Evolutionary conservation across 2,888 invertebrate genomes (phyloP).

Genomic region (Hermaeophaga mercurialis): DNA sequence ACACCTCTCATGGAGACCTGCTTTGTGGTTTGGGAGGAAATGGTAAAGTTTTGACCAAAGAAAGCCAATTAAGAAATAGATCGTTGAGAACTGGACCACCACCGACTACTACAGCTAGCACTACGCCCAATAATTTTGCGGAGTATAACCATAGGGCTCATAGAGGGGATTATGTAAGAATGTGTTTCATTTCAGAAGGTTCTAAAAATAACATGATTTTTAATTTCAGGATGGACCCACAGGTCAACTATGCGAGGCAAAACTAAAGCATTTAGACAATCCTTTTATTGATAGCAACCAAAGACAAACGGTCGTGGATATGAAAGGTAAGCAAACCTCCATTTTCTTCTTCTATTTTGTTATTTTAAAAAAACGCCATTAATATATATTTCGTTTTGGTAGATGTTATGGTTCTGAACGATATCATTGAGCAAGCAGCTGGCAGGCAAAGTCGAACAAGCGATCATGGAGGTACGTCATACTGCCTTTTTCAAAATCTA

Average conservation of each 20-base stretch:
- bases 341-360: no score
- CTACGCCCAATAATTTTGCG: constrained; percentile 61
- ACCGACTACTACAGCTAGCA: constrained; percentile 50
- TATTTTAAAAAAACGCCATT: neutral
- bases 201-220: constrained; percentile 35
- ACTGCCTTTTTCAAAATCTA: constrained; percentile 21
- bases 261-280: constrained; percentile 87
- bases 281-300: constrained; percentile 86
- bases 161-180: constrained; percentile 72
- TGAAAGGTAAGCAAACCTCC: constrained; percentile 64
- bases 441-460: constrained; percentile 85
- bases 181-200: no score
- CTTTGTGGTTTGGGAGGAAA: constrained; percentile 71
- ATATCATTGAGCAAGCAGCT: constrained; percentile 95
- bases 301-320: constrained; percentile 89
- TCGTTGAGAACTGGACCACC: constrained; percentile 71
- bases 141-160: constrained; percentile 70
- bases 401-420: constrained; percentile 98
- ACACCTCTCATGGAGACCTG: constrained; percentile 92
- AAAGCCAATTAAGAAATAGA: constrained; percentile 78
- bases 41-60: constrained; percentile 77
- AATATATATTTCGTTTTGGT: constrained; percentile 51
- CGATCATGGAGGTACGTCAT: constrained; percentile 82
- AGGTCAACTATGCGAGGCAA: constrained; percentile 79
- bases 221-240: constrained; percentile 74